Evolutionary conservation across 2,888 invertebrate species (phyloP), one percentile per base, ranked within the genome.

Genomic region (Lasius platythorax): DNA sequence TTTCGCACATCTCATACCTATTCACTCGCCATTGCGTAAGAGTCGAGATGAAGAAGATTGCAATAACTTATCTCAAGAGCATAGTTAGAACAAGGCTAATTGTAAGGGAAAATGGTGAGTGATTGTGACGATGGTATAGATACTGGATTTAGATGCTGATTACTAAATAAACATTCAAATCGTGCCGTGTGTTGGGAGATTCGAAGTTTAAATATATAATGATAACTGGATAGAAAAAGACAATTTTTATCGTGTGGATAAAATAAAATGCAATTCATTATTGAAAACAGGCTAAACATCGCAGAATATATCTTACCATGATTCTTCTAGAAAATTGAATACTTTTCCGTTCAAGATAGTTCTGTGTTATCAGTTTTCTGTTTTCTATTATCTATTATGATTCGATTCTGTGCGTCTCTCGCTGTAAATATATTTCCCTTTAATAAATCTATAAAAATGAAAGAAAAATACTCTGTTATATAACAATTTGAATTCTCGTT

Each of bases 21-120:
- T 50, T 15, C 12, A 15, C n/a, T 33, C 46, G 30, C 33, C 11
- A 12, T 43, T 70, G 53, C 53, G 23, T 63, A 5, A 12, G 75
- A 46, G 43, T 30, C 18, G 43, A 64, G 33, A 74, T 40, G 50
- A 79, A 46, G 72, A 70, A 58, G 78, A 87, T 88, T 88, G 79
- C 88, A 66, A 73, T 78, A 87, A 28, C 30, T 70, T 37, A 58
- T 58, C 75, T 78, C 81, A 50, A 30, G 50, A 83, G 85, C 75
- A 83, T 83, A 88, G 88, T 89, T 88, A 89, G 88, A 89, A 88
- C 88, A 85, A 89, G 87, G 88, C 83, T 88, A 74, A 23, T 23
- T 23, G 23, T 23, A 23, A 82, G 85, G 58, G 85, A 88, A 58
- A 82, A 73, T 30, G 75, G 56, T 33, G 75, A 84, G 58, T 83